Conservation (phyloP, 92 coral and sea anemone species). For the Phymanthus crucifer region DNA sequence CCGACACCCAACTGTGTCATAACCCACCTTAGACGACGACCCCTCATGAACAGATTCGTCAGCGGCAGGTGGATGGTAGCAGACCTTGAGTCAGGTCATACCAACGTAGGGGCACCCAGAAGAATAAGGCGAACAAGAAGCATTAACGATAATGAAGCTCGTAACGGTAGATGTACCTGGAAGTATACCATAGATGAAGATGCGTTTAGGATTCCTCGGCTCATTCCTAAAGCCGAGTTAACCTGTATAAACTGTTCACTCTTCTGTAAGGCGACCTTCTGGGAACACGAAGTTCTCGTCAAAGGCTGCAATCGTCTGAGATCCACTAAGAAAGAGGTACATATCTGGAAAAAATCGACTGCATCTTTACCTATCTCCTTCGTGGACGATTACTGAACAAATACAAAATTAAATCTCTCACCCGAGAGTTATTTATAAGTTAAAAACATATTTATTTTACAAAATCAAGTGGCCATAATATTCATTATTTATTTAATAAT, state of each 20-base stretch:
- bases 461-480: not conserved
- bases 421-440: not conserved
- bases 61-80: not conserved
- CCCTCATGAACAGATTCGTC: not conserved
- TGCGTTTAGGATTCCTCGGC: constrained; percentile 43
- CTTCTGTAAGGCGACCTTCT: constrained; percentile 39
- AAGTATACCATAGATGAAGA: constrained; percentile 33
- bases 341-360: not conserved
- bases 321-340: not conserved
- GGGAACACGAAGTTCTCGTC: constrained; percentile 42
- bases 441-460: not conserved
- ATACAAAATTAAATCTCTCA: not conserved
- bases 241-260: constrained; percentile 29
- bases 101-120: not conserved
- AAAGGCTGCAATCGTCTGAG: constrained; percentile 22
- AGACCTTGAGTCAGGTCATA: not conserved
- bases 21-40: not conserved
- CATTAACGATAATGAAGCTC: not conserved
- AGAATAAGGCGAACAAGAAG: not conserved
- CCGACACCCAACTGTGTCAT: not conserved
- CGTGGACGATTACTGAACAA: not conserved
- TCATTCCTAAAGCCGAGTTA: constrained; percentile 47
- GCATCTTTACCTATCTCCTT: not conserved
- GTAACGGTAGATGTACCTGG: constrained; percentile 51
- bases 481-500: too few relatives aligned